Evolutionary conservation across 2,888 invertebrate species (phyloP).

Genomic region (Meiosimyza platycephala): DNA sequence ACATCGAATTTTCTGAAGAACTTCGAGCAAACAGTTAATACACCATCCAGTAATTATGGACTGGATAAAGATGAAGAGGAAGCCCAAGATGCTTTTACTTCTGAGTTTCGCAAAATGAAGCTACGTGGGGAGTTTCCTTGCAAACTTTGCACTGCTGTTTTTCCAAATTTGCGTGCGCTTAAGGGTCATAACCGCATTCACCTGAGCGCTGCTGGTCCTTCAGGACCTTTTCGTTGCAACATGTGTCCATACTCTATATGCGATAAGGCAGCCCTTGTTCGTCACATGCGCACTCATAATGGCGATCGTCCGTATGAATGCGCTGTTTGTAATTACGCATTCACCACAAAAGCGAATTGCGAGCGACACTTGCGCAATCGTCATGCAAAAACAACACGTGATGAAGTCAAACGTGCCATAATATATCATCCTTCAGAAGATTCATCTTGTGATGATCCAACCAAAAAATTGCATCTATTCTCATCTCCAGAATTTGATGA

Average conservation of each 20-base stretch:
- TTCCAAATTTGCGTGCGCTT: constrained; percentile 87
- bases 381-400: constrained; percentile 86
- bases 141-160: constrained; percentile 86
- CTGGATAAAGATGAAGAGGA: constrained; percentile 74
- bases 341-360: constrained; percentile 97
- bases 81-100: constrained; percentile 84
- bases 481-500: constrained; percentile 68
- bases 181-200: constrained; percentile 93
- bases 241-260: constrained; percentile 87
- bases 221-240: constrained; percentile 89
- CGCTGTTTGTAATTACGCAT: constrained; percentile 94
- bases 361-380: constrained; percentile 93
- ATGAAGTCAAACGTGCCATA: constrained; percentile 89
- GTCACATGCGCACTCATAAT: constrained; percentile 94
- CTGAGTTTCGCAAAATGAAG: constrained; percentile 90
- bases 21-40: constrained; percentile 68
- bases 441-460: constrained; percentile 79
- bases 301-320: constrained; percentile 96
- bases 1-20: constrained; percentile 76
- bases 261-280: constrained; percentile 90
- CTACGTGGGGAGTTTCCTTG: constrained; percentile 91
- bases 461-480: constrained; percentile 71
- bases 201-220: constrained; percentile 77
- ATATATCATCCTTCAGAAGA: constrained; percentile 90
- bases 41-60: constrained; percentile 66